phyloP scores from a whole-genome alignment of 2,888 invertebrate genomes.

The Synergus itoensis region DNA sequence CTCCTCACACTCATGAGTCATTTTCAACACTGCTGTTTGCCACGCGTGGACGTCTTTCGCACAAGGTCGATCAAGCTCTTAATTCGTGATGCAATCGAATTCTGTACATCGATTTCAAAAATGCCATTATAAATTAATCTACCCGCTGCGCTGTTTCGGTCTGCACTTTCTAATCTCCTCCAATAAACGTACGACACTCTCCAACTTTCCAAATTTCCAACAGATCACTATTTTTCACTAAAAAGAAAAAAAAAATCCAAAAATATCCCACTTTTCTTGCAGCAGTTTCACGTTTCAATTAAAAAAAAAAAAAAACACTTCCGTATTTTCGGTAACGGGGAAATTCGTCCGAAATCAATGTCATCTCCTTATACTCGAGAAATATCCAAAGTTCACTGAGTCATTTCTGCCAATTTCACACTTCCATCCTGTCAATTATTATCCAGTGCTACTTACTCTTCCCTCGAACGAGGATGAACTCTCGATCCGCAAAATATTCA shows the following conservation, averaged over 20 bases:
- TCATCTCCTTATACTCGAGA: not conserved
- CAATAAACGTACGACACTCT: not conserved
- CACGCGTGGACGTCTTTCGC: constrained; percentile 10
- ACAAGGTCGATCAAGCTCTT: constrained; percentile 18
- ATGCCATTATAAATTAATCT: not conserved
- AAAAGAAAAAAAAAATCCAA: not conserved
- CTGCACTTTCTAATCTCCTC: not conserved
- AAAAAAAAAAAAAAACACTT: not conserved
- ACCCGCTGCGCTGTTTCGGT: too few species aligned
- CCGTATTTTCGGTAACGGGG: not conserved
- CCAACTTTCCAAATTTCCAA: not conserved
- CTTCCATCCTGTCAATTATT: not conserved
- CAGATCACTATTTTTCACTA: not conserved
- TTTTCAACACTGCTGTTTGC: not conserved
- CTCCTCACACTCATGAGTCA: constrained; percentile 4
- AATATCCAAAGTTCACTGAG: not conserved
- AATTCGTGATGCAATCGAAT: constrained; percentile 9
- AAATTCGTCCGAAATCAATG: not conserved
- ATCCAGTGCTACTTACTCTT: not conserved
- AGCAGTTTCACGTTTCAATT: not conserved
- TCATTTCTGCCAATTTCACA: not conserved
- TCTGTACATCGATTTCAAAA: constrained; percentile 2
- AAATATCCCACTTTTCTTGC: not conserved
- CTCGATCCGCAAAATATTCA: not conserved
- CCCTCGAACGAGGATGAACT: not conserved